Conservation (phyloP, 2,113 vertebrate genomes). For the Planiliza haematocheilus region DNA sequence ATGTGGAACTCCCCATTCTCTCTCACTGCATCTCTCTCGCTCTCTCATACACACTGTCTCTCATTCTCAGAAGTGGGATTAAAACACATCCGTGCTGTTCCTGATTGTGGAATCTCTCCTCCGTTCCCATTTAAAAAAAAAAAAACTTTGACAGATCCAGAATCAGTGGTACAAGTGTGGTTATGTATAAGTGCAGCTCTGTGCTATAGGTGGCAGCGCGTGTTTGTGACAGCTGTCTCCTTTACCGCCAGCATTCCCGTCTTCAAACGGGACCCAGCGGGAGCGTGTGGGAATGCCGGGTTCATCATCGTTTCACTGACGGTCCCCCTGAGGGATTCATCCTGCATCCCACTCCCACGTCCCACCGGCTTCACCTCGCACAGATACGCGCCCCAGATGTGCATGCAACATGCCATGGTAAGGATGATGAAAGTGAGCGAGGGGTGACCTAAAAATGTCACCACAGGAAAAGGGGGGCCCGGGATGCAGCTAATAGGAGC, state of each 20-base stretch:
- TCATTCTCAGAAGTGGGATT: constrained; percentile 50
- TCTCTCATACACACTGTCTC: constrained; percentile 10
- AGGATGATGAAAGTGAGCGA: constrained; percentile 76
- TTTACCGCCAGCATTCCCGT: constrained; percentile 33
- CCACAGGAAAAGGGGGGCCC: constrained; percentile 28
- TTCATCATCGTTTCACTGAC: constrained; percentile 55
- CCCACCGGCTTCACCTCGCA: constrained; percentile 49
- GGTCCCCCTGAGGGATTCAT: constrained; percentile 56
- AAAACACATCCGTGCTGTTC: constrained; percentile 40
- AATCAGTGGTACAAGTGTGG: neutral
- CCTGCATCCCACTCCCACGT: constrained; percentile 49
- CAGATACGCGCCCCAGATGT: constrained; percentile 26
- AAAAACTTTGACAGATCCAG: constrained; percentile 15
- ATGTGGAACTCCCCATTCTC: constrained; percentile 61
- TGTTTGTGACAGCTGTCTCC: constrained; percentile 63
- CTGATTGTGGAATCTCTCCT: constrained; percentile 32
- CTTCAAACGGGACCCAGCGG: constrained; percentile 64
- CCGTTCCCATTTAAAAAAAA: constrained; percentile 7
- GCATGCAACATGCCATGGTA: constrained; percentile 26
- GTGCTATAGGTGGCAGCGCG: constrained; percentile 22
- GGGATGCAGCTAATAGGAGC: neutral
- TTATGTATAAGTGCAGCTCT: constrained; percentile 27
- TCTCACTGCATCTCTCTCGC: neutral
- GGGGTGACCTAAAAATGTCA: constrained; percentile 81
- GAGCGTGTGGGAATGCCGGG: constrained; percentile 36